A percentile compares a stretch with the other conserved stretches of the same genome.
These are phyloP conservation scores for Tenebrosternarchus preto DNA, from an alignment of 2,113 vertebrate genomes.

Conservation along the genomic window DNA sequence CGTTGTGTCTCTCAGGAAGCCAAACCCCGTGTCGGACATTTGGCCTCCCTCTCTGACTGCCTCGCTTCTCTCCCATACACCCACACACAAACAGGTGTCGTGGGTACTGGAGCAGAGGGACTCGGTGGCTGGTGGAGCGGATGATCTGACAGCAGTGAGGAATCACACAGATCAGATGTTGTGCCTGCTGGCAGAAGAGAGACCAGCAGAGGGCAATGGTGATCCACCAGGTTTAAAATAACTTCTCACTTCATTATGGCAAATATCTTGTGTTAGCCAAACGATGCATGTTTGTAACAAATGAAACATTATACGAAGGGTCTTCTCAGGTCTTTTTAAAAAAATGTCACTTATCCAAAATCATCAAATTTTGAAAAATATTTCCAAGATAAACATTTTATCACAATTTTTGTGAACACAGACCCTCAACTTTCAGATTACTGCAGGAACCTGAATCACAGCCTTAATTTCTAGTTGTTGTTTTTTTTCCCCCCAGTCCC, in stretches of 20 bases:
- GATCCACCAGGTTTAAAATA: slow-evolving; percentile 44
- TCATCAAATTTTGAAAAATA: too few relatives aligned
- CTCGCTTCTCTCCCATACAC: neutral
- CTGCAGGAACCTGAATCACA: too few relatives aligned
- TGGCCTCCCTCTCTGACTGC: neutral
- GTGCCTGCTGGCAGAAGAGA: slow-evolving; percentile 89
- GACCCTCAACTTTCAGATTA: too few relatives aligned
- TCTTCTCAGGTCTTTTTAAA: too few relatives aligned
- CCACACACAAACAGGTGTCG: slow-evolving; percentile 74
- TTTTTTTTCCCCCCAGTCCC: too few relatives aligned
- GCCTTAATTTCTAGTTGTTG: too few relatives aligned
- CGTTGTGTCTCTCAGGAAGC: too few relatives aligned
- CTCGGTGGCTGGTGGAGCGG: slow-evolving; percentile 72
- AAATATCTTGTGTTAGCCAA: neutral
- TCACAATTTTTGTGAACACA: too few relatives aligned
- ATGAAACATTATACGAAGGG: neutral
- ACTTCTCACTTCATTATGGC: slow-evolving; percentile 5
- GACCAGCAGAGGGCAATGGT: slow-evolving; percentile 66
- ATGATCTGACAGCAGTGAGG: slow-evolving; percentile 89
- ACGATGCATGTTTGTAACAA: neutral
- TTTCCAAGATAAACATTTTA: too few relatives aligned
- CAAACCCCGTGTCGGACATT: too few relatives aligned
- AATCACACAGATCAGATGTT: slow-evolving; percentile 97
- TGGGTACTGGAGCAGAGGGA: slow-evolving; percentile 85
- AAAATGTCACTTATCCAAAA: too few relatives aligned